Evolutionary conservation across 2,888 invertebrate species (phyloP).

Genomic region (Tuta absoluta): DNA sequence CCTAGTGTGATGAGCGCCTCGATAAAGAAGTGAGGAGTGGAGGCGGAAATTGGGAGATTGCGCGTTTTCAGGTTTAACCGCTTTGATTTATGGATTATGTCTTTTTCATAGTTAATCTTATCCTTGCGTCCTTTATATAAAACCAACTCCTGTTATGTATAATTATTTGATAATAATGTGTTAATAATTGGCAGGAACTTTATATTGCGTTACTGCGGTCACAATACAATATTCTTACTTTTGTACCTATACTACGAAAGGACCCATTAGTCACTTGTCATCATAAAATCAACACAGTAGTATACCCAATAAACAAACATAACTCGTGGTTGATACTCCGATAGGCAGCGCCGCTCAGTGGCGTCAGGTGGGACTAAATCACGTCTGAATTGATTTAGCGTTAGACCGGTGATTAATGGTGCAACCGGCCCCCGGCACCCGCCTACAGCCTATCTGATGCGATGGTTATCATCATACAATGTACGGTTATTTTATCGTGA

Average conservation of each 20-base stretch:
- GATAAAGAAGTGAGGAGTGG: too few species aligned
- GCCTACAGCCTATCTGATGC: neutral
- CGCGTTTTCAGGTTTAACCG: too few species aligned
- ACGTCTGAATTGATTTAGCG: slow-evolving; percentile 15
- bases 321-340: neutral
- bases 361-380: slow-evolving; percentile 1
- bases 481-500: neutral
- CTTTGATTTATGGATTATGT: too few species aligned
- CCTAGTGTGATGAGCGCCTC: too few species aligned
- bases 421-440: neutral
- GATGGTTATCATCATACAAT: slow-evolving; percentile 7
- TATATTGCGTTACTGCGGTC: too few species aligned
- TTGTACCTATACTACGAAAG: neutral
- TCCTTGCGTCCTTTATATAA: too few species aligned
- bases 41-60: too few species aligned
- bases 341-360: neutral
- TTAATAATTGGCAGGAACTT: too few species aligned
- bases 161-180: too few species aligned
- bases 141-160: too few species aligned
- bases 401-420: slow-evolving; percentile 5
- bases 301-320: neutral
- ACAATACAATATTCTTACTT: too few species aligned
- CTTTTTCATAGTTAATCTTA: too few species aligned
- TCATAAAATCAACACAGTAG: neutral
- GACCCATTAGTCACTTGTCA: neutral